Percentiles rank a stretch among this genome's conserved stretches.
These are phyloP conservation scores for Bathynomus jamesi DNA, from an alignment of 1,140 invertebrate species.

Conservation along the genomic window DNA sequence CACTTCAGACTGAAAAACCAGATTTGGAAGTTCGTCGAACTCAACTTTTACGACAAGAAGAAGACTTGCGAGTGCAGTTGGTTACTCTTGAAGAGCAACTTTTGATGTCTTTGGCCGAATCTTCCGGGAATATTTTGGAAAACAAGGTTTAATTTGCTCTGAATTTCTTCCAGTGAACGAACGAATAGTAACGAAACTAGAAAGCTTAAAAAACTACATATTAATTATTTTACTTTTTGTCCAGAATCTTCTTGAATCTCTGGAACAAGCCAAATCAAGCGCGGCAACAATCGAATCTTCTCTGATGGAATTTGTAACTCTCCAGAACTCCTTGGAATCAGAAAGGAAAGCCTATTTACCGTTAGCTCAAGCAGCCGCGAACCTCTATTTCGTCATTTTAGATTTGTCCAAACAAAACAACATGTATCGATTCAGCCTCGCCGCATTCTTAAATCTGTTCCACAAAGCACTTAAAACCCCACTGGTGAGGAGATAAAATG, in stretches of 20 bases:
- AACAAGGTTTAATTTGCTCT: constrained; percentile 58
- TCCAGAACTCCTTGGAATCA: constrained; percentile 60
- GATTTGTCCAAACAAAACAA: constrained; percentile 60
- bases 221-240: background rate
- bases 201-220: background rate
- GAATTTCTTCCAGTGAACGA: too few species aligned
- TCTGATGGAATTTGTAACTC: constrained; percentile 60
- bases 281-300: constrained; percentile 70
- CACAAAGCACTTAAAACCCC: constrained; percentile 51
- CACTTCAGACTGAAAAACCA: constrained; percentile 70
- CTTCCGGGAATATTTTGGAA: constrained; percentile 79
- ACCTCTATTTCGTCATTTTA: constrained; percentile 67
- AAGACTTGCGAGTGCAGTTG: constrained; percentile 67
- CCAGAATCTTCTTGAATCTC: constrained; percentile 66
- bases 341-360: constrained; percentile 68
- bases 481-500: too few species aligned
- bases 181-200: too few species aligned
- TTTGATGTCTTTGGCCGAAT: constrained; percentile 66
- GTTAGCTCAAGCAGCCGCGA: constrained; percentile 64
- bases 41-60: constrained; percentile 63
- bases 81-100: constrained; percentile 70
- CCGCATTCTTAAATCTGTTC: constrained; percentile 66
- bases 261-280: constrained; percentile 86
- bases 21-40: constrained; percentile 65
- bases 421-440: constrained; percentile 69